Evolutionary conservation across 2,113 vertebrate species (phyloP), one percentile per base, ranked within the genome.

Genomic region (Callospermophilus lateralis): DNA sequence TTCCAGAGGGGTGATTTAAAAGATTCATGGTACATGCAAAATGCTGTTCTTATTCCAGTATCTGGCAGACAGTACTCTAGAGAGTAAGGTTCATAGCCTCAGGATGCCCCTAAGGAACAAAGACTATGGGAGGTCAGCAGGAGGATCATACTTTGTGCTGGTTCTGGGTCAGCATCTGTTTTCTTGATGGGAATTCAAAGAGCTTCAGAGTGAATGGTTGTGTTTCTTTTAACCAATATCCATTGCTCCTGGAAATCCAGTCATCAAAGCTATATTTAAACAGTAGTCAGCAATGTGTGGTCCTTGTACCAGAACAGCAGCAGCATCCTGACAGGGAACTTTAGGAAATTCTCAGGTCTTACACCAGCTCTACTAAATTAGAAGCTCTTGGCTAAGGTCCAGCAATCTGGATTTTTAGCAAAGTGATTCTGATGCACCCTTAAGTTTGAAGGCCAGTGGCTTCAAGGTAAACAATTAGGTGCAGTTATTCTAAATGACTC

Each of bases 171-270:
- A 45, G 16, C 39, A 17, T 58, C 63, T 96, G 45, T 45, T 94
- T 87, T 78, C 84, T 84, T 42, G 15, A 80, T 55, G 70, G 63
- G 12, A 81, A 85, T 63, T 79, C 58, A 86, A 72, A 68, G 86
- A 68, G 79, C 6, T 37, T 95, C 48, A 70, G 15, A 65, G 53
- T 39, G 67, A 87, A 74, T 34, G 19, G 13, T 7, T 68, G n/a
- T 93, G 48, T 48, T 90, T 74, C 73, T 85, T 91, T 81, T 65
- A 93, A 78, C 20, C 73, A 85, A 93, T 73, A 68, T 17, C 30
- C n/a, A 80, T 6, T 77, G 73, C 20, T 77, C 34, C 28, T 58
- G 22, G 68, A 83, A 91, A 84, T 32, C 51, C 30, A 55, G 42
- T 48, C 32, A 96, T 76, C 53, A 84, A 70, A 94, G 24, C 37